Evolutionary conservation across 2,888 invertebrate species (phyloP).

Genomic region (Drosophila falleni): DNA sequence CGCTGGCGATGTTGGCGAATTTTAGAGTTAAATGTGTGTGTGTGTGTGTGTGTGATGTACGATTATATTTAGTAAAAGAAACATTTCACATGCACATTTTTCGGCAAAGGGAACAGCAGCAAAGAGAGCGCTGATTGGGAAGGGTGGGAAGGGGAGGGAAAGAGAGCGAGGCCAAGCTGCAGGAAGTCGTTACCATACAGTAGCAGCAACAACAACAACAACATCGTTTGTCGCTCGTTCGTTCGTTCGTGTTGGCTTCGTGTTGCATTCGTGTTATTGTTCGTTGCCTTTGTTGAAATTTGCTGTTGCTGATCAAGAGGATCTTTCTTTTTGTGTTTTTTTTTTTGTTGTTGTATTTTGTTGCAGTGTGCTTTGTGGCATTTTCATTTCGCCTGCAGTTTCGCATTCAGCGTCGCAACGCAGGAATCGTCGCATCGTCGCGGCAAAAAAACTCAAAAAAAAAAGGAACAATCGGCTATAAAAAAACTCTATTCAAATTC

Average conservation of each 20-base stretch:
- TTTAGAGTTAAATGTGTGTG: conserved; percentile 12
- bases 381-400: conserved; percentile 65
- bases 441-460: conserved; percentile 44
- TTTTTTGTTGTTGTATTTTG: conserved; percentile 21
- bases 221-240: conserved; percentile 27
- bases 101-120: conserved; percentile 22
- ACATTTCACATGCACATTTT: conserved; percentile 48
- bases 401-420: conserved; percentile 75
- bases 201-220: conserved; percentile 47
- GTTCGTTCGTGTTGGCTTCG: conserved; percentile 35
- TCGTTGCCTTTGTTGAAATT: conserved; percentile 45
- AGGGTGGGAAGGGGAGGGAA: not conserved
- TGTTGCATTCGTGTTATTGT: conserved; percentile 12
- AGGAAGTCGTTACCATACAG: conserved; percentile 70
- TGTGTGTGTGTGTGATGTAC: conserved; percentile 16
- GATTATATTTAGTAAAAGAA: conserved; percentile 42
- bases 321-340: conserved; percentile 33
- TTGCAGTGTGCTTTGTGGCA: conserved; percentile 40
- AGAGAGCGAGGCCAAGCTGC: conserved; percentile 50
- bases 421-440: conserved; percentile 66
- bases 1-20: conserved; percentile 45
- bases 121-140: too few relatives aligned
- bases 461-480: not conserved
- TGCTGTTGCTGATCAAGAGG: conserved; percentile 39
- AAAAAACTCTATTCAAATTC: not conserved